Evolutionary conservation across 2,888 invertebrate genomes (phyloP).

Genomic region (Nephrotoma flavescens): DNA sequence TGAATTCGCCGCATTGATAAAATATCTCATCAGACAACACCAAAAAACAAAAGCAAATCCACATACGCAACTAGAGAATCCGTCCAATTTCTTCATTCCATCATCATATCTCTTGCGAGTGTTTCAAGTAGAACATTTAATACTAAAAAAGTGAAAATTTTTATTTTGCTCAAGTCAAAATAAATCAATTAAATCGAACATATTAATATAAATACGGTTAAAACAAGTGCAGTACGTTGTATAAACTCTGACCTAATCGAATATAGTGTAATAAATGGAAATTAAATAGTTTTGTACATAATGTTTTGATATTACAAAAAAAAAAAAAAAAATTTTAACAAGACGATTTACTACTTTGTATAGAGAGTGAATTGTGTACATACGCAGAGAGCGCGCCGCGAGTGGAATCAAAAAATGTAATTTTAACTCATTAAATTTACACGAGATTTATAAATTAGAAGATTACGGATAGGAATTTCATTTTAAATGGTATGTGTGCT

Average conservation of each 20-base stretch:
- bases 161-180: not conserved
- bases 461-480: not conserved
- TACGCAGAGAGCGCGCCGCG: not conserved
- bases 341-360: not conserved
- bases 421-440: not conserved
- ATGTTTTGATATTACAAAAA: not conserved
- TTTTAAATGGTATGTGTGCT: not conserved
- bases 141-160: not conserved
- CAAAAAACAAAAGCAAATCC: not conserved
- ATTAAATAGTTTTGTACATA: not conserved
- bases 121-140: not conserved
- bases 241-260: not conserved
- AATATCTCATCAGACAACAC: not conserved
- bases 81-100: not conserved
- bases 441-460: not conserved
- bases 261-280: not conserved
- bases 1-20: not conserved
- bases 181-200: not conserved
- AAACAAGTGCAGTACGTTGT: not conserved
- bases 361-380: not conserved
- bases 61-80: not conserved
- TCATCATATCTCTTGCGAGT: not conserved
- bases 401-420: not conserved
- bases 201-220: not conserved
- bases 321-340: not conserved